Percentiles rank a stretch among this genome's conserved stretches.
Conservation (phyloP, 2,113 vertebrate species). For the Daubentonia madagascariensis region DNA sequence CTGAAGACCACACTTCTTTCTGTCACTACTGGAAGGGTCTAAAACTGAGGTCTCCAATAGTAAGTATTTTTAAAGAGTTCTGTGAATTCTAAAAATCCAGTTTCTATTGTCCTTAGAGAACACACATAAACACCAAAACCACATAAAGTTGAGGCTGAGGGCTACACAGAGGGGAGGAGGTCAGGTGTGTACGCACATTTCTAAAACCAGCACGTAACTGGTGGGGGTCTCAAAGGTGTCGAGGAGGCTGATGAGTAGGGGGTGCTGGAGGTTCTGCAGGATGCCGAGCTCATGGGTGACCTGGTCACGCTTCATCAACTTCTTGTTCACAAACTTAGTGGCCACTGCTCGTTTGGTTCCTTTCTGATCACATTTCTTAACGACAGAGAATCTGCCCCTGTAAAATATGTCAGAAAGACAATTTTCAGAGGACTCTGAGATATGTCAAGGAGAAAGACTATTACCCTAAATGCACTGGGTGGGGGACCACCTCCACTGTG, state of each 20-base stretch:
- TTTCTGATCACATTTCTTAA: conserved; percentile 95
- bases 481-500: fast-evolving
- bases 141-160: fast-evolving
- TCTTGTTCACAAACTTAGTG: conserved; percentile 97
- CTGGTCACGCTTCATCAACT: conserved; percentile 95
- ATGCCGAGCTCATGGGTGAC: conserved; percentile 95
- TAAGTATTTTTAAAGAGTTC: not conserved
- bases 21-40: not conserved
- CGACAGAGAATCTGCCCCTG: conserved; percentile 97
- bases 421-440: not conserved
- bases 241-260: conserved; percentile 91
- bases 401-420: not conserved
- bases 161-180: fast-evolving
- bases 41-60: not conserved
- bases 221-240: conserved; percentile 96
- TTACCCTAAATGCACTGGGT: fast-evolving
- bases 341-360: conserved; percentile 93
- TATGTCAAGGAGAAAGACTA: fast-evolving
- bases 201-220: conserved; percentile 93
- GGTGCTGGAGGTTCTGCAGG: conserved; percentile 95
- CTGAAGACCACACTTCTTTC: fast-evolving
- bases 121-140: not conserved
- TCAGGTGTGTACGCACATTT: conserved; percentile 89
- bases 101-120: not conserved
- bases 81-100: not conserved